Percentiles rank a stretch among this genome's conserved stretches.
These are phyloP conservation scores for Sericinus montela DNA, from an alignment of 2,888 invertebrate genomes.

Conservation along the genomic window DNA sequence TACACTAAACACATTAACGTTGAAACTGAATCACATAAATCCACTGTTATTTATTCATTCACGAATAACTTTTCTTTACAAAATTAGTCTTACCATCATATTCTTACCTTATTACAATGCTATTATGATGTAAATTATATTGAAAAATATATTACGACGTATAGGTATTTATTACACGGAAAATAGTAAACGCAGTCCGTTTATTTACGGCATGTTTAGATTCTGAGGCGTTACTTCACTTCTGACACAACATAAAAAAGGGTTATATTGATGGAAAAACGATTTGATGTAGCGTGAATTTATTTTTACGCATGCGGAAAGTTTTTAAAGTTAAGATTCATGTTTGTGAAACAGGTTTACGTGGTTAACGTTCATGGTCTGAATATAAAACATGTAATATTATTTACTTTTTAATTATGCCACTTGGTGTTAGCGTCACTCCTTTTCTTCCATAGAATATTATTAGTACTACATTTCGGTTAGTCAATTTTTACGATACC, in stretches of 20 bases:
- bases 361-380: background rate
- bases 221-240: conserved; percentile 30
- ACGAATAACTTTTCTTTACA: background rate
- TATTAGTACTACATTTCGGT: too few species aligned
- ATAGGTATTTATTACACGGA: conserved; percentile 23
- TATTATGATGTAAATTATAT: conserved; percentile 14
- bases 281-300: conserved; percentile 12
- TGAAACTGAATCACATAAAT: conserved; percentile 9
- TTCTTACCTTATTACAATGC: conserved; percentile 13
- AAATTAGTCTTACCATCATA: background rate
- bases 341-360: background rate
- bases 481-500: too few species aligned
- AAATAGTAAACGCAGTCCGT: conserved; percentile 17
- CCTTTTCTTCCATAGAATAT: too few species aligned
- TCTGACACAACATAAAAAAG: conserved; percentile 22
- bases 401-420: background rate
- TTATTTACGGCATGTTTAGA: conserved; percentile 32
- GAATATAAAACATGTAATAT: background rate
- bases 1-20: conserved; percentile 3
- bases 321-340: background rate
- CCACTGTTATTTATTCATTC: conserved; percentile 1
- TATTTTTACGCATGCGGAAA: background rate
- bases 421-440: too few species aligned
- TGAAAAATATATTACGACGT: conserved; percentile 9
- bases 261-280: conserved; percentile 18